Evolutionary conservation across 2,888 invertebrate species (phyloP).

Genomic region (Sesia bembeciformis): DNA sequence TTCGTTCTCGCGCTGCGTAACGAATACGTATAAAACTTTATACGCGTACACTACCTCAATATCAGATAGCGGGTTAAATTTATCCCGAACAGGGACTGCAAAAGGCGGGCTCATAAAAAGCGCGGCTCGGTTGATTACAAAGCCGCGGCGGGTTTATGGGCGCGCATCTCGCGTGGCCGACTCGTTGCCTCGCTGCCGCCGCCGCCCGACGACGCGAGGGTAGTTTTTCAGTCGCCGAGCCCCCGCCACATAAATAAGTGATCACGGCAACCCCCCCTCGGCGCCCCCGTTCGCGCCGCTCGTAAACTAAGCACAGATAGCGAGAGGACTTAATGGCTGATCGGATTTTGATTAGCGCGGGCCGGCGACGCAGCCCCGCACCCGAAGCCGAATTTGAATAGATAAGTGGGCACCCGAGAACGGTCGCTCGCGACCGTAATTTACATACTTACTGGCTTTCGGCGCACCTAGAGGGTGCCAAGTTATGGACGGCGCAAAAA

Average conservation of each 20-base stretch:
- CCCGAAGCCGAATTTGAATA: constrained; percentile 71
- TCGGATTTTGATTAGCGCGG: constrained; percentile 74
- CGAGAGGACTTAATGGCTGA: constrained; percentile 74
- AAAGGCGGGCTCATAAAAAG: constrained; percentile 64
- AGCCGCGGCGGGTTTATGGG: constrained; percentile 52
- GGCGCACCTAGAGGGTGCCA: constrained; percentile 62
- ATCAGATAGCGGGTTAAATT: constrained; percentile 60
- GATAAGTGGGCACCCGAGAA: constrained; percentile 71
- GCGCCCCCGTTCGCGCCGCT: constrained; percentile 30
- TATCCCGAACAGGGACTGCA: constrained; percentile 52
- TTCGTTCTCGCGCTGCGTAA: background rate
- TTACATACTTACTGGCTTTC: constrained; percentile 74
- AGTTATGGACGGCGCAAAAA: constrained; percentile 66
- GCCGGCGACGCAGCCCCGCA: constrained; percentile 65
- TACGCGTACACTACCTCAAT: constrained; percentile 25
- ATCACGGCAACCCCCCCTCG: constrained; percentile 36
- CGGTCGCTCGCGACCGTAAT: constrained; percentile 70
- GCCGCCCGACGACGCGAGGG: constrained; percentile 46
- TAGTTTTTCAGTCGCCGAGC: constrained; percentile 63
- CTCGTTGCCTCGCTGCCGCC: constrained; percentile 19
- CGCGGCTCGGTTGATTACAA: constrained; percentile 66
- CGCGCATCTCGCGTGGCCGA: constrained; percentile 38
- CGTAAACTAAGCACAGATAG: constrained; percentile 73
- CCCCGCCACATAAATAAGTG: constrained; percentile 69
- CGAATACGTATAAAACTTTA: constrained; percentile 14